These are phyloP conservation scores for Emydura subglobosa DNA, from an alignment of 2,113 vertebrate genomes.

Conservation along the genomic window DNA sequence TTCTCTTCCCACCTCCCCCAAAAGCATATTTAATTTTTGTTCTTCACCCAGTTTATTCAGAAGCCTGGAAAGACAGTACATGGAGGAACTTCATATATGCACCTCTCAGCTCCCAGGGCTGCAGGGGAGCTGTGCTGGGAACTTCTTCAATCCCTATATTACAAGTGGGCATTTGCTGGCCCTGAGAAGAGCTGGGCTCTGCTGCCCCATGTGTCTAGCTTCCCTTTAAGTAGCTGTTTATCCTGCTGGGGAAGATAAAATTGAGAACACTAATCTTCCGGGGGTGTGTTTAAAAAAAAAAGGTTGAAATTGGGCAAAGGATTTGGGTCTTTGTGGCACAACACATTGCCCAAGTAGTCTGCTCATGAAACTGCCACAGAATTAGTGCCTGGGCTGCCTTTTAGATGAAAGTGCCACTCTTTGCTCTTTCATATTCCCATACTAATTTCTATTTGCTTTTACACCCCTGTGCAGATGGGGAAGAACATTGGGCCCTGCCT, in stretches of 20 bases:
- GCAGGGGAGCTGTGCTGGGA: background rate
- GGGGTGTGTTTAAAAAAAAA: background rate
- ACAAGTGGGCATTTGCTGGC: background rate
- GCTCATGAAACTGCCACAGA: background rate
- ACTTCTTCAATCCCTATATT: constrained; percentile 22
- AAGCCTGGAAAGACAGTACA: constrained; percentile 46
- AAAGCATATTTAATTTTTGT: constrained; percentile 35
- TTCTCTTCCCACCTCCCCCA: background rate
- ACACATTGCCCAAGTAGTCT: background rate
- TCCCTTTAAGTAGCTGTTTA: constrained; percentile 7
- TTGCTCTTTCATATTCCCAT: background rate
- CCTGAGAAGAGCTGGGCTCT: background rate
- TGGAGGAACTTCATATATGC: constrained; percentile 37
- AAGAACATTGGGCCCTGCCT: background rate
- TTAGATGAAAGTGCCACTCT: background rate
- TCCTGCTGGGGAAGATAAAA: background rate
- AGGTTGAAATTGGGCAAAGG: background rate
- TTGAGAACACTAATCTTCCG: background rate
- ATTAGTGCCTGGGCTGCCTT: background rate
- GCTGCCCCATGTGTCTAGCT: background rate
- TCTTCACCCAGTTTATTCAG: constrained; percentile 14
- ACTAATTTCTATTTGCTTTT: background rate
- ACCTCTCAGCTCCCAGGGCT: background rate
- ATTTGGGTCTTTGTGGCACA: background rate
- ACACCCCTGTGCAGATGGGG: background rate